Evolutionary conservation across 2,797 vertebrate species (phyloP).

Genomic region (Chelon auratus): DNA sequence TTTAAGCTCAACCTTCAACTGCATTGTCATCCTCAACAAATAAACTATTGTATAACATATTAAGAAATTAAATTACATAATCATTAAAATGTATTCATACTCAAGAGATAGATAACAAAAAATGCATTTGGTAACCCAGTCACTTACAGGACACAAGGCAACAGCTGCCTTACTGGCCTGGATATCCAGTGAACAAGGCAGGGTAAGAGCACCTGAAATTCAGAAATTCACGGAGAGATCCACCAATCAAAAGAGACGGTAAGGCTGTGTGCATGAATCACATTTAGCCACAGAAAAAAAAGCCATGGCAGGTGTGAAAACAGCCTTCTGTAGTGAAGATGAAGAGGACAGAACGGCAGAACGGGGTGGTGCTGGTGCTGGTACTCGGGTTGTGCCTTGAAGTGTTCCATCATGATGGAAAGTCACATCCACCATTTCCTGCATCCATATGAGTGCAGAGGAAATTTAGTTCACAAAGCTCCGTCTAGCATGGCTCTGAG

Average conservation of each 20-base stretch:
- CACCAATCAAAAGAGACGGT: conserved; percentile 33
- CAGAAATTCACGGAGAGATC: conserved; percentile 28
- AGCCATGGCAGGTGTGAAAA: conserved; percentile 44
- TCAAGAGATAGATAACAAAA: conserved; percentile 3
- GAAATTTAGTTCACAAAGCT: conserved; percentile 3
- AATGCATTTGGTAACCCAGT: conserved; percentile 7
- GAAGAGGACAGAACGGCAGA: conserved; percentile 38
- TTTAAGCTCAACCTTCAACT: conserved; percentile 17
- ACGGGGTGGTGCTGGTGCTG: conserved; percentile 29
- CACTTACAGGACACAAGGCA: conserved; percentile 30
- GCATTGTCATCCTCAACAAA: conserved; percentile 1
- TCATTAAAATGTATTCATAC: conserved; percentile 18
- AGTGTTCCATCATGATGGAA: conserved; percentile 38
- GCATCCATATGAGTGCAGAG: conserved; percentile 38
- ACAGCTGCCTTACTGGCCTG: conserved; percentile 18
- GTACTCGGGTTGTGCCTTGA: conserved; percentile 25
- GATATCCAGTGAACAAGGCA: conserved; percentile 37
- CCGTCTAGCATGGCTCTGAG: background rate
- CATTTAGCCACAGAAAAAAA: conserved; percentile 44
- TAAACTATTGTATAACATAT: conserved; percentile 1
- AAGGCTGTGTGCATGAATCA: conserved; percentile 52
- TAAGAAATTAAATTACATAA: conserved; percentile 6
- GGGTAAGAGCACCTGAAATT: conserved; percentile 34
- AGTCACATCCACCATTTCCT: conserved; percentile 41
- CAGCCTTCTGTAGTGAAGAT: conserved; percentile 55